These are phyloP conservation scores for Typhlichthys subterraneus DNA, from an alignment of 2,797 vertebrate species.

Conservation along the genomic window DNA sequence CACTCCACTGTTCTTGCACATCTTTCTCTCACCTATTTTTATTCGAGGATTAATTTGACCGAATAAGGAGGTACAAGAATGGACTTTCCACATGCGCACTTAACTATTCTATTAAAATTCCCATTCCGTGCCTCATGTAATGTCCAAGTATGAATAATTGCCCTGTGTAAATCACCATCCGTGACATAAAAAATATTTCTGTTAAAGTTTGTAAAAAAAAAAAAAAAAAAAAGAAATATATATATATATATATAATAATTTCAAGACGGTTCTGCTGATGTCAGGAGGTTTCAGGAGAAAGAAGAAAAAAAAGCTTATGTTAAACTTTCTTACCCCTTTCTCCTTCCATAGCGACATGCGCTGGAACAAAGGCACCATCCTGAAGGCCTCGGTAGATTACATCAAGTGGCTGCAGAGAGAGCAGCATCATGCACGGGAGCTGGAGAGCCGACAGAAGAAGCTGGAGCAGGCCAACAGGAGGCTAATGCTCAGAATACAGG, in stretches of 20 bases:
- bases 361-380: conserved; percentile 99
- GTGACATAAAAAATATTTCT: conserved; percentile 85
- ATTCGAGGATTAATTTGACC: conserved; percentile 98
- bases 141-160: conserved; percentile 99
- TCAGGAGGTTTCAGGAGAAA: too few relatives aligned
- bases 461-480: conserved; percentile 93
- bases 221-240: too few relatives aligned
- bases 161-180: conserved; percentile 96
- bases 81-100: conserved; percentile 83
- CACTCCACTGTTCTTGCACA: conserved; percentile 79
- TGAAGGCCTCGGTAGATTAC: conserved; percentile 99
- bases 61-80: conserved; percentile 87
- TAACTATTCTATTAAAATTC: conserved; percentile 99
- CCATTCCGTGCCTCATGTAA: conserved; percentile 94
- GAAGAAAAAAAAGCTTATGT: conserved; percentile 82
- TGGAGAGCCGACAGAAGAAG: conserved; percentile 96
- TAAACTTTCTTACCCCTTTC: conserved; percentile 64
- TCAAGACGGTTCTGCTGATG: neutral
- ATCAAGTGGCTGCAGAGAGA: conserved; percentile 99
- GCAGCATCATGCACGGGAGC: conserved; percentile 93
- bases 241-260: too few relatives aligned
- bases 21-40: conserved; percentile 90
- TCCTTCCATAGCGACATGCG: conserved; percentile 91
- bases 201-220: conserved; percentile 36
- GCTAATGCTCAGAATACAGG: conserved; percentile 96